A percentile compares a stretch with the other conserved stretches of the same genome.
These are phyloP conservation scores for Netelia inedita DNA, from an alignment of 2,888 invertebrate genomes.

Conservation along the genomic window DNA sequence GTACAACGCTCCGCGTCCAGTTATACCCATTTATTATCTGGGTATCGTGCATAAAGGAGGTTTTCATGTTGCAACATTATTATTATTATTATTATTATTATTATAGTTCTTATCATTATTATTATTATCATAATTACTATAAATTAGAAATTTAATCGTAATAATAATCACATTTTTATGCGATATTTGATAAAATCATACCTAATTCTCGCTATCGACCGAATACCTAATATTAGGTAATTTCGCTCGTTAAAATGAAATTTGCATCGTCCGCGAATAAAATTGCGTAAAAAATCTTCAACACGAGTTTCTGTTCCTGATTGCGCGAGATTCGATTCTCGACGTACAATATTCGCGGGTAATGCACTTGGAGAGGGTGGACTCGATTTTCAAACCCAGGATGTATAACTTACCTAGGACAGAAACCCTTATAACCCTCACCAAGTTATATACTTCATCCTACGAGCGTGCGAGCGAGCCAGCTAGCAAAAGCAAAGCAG, in stretches of 20 bases:
- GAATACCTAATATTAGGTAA: not conserved
- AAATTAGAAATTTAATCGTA: no score
- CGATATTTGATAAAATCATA: no score
- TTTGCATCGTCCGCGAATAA: not conserved
- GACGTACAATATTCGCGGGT: not conserved
- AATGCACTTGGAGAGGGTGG: slow-evolving; percentile 3
- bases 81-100: not conserved
- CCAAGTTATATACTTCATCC: slow-evolving; percentile 35
- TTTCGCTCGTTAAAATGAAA: not conserved
- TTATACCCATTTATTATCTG: slow-evolving; percentile 1
- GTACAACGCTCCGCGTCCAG: slow-evolving; percentile 4
- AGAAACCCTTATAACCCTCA: slow-evolving; percentile 52
- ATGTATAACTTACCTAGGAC: slow-evolving; percentile 40
- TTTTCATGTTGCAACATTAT: not conserved
- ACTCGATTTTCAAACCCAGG: slow-evolving; percentile 50
- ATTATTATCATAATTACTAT: no score
- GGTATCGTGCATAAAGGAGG: not conserved
- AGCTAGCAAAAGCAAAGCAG: slow-evolving; percentile 39
- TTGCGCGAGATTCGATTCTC: no score
- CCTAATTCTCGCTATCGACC: no score
- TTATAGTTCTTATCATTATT: not conserved
- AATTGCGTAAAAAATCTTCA: no score
- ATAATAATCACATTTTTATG: no score
- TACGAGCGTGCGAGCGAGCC: slow-evolving; percentile 25
- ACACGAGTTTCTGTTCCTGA: no score